These are phyloP conservation scores for Zaprionus ghesquierei DNA, from an alignment of 1,140 invertebrate genomes.

Conservation along the genomic window DNA sequence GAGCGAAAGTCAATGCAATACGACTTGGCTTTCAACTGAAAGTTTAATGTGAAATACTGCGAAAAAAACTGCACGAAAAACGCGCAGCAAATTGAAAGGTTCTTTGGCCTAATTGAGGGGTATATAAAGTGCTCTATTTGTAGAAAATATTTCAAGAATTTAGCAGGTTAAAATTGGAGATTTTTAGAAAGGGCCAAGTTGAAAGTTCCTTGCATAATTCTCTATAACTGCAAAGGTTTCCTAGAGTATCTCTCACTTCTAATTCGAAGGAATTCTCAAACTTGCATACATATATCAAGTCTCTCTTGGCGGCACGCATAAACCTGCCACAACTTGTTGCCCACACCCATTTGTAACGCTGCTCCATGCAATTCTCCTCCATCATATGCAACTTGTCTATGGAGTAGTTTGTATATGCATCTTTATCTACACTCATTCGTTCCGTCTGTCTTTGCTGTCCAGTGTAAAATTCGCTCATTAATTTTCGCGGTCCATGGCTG, in stretches of 20 bases:
- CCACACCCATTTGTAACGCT: slow-evolving; percentile 16
- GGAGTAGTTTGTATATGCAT: neutral
- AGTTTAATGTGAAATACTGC: neutral
- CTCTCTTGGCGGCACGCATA: slow-evolving; percentile 41
- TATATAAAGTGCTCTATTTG: neutral
- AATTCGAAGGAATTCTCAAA: neutral
- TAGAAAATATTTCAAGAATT: no score
- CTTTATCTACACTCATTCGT: slow-evolving; percentile 42
- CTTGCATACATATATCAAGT: no score
- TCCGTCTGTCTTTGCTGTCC: slow-evolving; percentile 31
- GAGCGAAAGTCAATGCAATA: neutral
- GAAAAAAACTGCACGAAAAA: neutral
- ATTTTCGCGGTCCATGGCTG: slow-evolving; percentile 64
- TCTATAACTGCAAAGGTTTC: neutral
- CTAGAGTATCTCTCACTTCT: neutral
- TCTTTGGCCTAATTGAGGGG: neutral
- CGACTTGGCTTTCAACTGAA: neutral
- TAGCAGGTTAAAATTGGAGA: no score
- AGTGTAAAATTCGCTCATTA: slow-evolving; percentile 74
- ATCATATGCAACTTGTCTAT: slow-evolving; percentile 34
- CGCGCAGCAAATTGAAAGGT: neutral
- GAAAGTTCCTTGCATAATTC: neutral
- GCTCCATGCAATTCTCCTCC: slow-evolving; percentile 53
- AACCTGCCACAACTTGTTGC: slow-evolving; percentile 55
- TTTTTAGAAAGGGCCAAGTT: no score